Percentiles rank a stretch among this genome's conserved stretches.
Evolutionary conservation across 2,888 invertebrate genomes (phyloP).

Genomic region (Coelogynopora nodosa): DNA sequence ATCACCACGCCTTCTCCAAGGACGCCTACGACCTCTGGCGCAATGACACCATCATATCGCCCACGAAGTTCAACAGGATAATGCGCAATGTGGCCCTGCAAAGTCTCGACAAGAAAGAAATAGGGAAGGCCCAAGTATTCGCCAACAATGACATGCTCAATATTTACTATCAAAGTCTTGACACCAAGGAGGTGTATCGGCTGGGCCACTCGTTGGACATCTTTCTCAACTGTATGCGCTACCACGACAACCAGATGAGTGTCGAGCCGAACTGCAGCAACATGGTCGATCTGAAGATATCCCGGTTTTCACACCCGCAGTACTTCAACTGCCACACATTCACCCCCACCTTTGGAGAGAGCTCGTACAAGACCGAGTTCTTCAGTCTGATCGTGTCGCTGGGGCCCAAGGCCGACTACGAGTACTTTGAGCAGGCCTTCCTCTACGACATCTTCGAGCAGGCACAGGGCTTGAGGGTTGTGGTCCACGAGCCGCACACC

Average conservation of each 20-base stretch:
- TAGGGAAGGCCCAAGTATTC: not conserved
- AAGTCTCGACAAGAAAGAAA: not conserved
- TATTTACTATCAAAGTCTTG: conserved; percentile 44
- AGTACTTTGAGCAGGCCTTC: conserved; percentile 42
- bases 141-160: conserved; percentile 30
- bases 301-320: conserved; percentile 34
- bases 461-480: conserved; percentile 38
- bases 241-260: not conserved
- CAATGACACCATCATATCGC: conserved; percentile 38
- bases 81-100: conserved; percentile 29
- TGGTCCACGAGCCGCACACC: conserved; percentile 35
- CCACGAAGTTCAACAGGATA: conserved; percentile 33
- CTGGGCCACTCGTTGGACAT: conserved; percentile 31
- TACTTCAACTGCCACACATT: conserved; percentile 44
- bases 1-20: conserved; percentile 43
- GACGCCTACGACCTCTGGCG: conserved; percentile 36
- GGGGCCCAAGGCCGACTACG: conserved; percentile 42
- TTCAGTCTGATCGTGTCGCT: conserved; percentile 36
- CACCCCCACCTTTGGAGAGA: not conserved
- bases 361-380: conserved; percentile 25
- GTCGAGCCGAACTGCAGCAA: conserved; percentile 42
- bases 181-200: not conserved
- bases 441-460: conserved; percentile 36
- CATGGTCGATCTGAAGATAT: not conserved
- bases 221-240: conserved; percentile 41